phyloP scores from a whole-genome alignment of 2,888 invertebrate species.

The Leptogaster cylindrica region DNA sequence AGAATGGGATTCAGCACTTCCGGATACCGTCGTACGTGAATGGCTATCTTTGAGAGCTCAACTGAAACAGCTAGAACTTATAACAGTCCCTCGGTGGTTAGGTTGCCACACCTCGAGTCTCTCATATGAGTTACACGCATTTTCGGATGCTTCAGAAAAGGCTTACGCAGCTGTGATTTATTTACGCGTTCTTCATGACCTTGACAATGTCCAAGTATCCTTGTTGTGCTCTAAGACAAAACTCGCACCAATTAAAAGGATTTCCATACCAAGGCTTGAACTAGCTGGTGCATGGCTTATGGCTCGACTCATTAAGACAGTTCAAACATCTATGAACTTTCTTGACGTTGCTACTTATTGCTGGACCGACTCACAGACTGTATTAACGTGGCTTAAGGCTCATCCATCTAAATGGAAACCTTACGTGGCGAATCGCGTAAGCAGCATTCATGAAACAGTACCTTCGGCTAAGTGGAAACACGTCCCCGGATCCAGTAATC shows the following conservation, averaged over 20 bases:
- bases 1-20: too few relatives aligned
- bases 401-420: not conserved
- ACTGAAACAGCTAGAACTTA: not conserved
- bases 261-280: not conserved
- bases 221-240: not conserved
- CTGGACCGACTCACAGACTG: not conserved
- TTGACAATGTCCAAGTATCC: not conserved
- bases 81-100: slow-evolving; percentile 10
- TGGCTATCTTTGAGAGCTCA: too few relatives aligned
- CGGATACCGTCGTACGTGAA: too few relatives aligned
- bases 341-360: too few relatives aligned
- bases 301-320: too few relatives aligned
- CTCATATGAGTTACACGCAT: not conserved
- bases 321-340: too few relatives aligned
- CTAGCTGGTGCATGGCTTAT: not conserved
- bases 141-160: not conserved
- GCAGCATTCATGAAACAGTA: not conserved
- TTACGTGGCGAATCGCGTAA: not conserved
- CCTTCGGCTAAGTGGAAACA: not conserved
- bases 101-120: not conserved
- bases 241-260: not conserved
- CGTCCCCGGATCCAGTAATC: slow-evolving; percentile 42
- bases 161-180: slow-evolving; percentile 6
- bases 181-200: not conserved
- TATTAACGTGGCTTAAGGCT: not conserved